Evolutionary conservation across 1,140 invertebrate genomes (phyloP), one percentile per base, ranked within the genome.

Genomic region (Chironomus tepperi): DNA sequence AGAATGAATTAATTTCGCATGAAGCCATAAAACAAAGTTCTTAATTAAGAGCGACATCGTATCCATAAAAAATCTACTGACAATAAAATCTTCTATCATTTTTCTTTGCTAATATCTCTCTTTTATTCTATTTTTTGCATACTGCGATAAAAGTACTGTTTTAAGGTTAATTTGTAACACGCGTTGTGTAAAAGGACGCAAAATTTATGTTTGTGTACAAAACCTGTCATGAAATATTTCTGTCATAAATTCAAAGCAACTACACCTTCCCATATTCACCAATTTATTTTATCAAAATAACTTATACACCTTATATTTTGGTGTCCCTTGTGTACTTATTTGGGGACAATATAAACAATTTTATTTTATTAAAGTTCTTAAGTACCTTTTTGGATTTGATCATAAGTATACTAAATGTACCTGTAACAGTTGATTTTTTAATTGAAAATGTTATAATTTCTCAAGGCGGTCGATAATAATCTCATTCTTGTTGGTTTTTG

Each of bases 191-290:
- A 70, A 10, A 70, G 16, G 65, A 70, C 15, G 16, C 19, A 18
- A 70, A 70, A 70, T 70, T 70, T 70, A 70, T 70, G 47, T 57
- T 57, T 57, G 47, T 57, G 47, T 57, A 57, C 47, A 70, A 21
- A 70, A 70, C 65, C 65, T 21, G 65, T 10, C 16, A 70, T 70
- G 65, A 70, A 19, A 70, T 70, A 70, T 70, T 18, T 70, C 65
- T 8, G 65, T 70, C 65, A 70, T 70, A 70, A 70, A 70, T 70
- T 70, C 19, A 18, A 18, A 19, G 18, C 16, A 70, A 70, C 65
- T 70, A 70, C 65, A 70, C 65, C 65, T 70, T 70, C 47, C n/a
- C 47, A 57, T n/a, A 57, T 57, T 15, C 18, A 70, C 19, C 65
- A 18, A 70, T 21, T 21, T 21, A 19, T 70, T 70, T 18, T 70